Percentiles rank a stretch among this genome's conserved stretches.
phyloP scores from a whole-genome alignment of 1,140 invertebrate genomes.

The Atta cephalotes region DNA sequence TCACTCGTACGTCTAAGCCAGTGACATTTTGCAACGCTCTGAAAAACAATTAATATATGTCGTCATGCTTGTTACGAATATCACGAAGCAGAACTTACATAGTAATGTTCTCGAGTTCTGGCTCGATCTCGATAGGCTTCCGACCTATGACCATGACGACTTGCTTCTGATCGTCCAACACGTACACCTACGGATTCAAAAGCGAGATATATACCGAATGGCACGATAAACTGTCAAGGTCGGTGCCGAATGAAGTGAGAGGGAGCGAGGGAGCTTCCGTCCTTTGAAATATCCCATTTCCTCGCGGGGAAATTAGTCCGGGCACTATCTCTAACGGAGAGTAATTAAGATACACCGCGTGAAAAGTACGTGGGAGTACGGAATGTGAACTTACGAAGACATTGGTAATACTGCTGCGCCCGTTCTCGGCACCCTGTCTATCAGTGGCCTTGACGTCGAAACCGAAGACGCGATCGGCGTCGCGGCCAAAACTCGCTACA shows the following conservation, averaged over 20 bases:
- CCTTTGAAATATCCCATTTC: slow-evolving; percentile 32
- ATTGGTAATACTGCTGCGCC: slow-evolving; percentile 92
- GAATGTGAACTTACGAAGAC: slow-evolving; percentile 90
- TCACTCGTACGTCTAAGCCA: slow-evolving; percentile 91
- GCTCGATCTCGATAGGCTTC: slow-evolving; percentile 91
- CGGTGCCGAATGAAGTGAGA: slow-evolving; percentile 6
- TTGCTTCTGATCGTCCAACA: slow-evolving; percentile 93
- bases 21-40: slow-evolving; percentile 90
- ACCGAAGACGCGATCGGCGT: slow-evolving; percentile 91
- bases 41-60: slow-evolving; percentile 52
- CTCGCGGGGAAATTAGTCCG: slow-evolving; percentile 45
- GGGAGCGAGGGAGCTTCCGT: neutral
- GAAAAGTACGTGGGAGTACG: neutral
- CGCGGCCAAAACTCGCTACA: slow-evolving; percentile 88
- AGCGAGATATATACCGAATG: neutral
- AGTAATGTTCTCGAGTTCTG: slow-evolving; percentile 90
- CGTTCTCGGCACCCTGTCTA: slow-evolving; percentile 91
- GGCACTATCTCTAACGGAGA: slow-evolving; percentile 15
- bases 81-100: slow-evolving; percentile 81
- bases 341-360: slow-evolving; percentile 58
- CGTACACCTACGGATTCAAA: slow-evolving; percentile 89
- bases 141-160: slow-evolving; percentile 92
- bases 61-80: neutral
- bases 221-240: slow-evolving; percentile 7
- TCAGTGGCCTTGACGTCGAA: slow-evolving; percentile 96